Evolutionary conservation across 2,113 vertebrate genomes (phyloP).

Genomic region (Percopsis transmontana): DNA sequence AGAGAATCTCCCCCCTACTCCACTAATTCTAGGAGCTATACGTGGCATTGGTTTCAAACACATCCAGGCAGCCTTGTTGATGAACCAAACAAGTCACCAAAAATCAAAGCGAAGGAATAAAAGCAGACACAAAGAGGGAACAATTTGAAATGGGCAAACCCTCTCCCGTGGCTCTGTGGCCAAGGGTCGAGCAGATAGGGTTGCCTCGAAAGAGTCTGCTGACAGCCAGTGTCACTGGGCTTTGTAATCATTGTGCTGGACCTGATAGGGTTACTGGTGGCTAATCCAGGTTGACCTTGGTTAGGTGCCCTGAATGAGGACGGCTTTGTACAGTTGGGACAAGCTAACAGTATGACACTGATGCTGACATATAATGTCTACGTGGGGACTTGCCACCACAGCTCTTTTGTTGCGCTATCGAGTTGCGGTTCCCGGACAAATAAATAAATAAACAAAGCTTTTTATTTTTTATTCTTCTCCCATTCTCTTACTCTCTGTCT

Average conservation of each 20-base stretch:
- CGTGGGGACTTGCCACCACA: slow-evolving; percentile 73
- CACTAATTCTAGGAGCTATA: slow-evolving; percentile 78
- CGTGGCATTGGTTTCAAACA: slow-evolving; percentile 69
- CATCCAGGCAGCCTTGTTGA: slow-evolving; percentile 75
- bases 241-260: slow-evolving; percentile 82
- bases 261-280: slow-evolving; percentile 83
- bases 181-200: slow-evolving; percentile 78
- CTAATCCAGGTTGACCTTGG: slow-evolving; percentile 84
- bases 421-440: slow-evolving; percentile 74
- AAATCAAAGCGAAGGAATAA: slow-evolving; percentile 80
- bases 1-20: slow-evolving; percentile 60
- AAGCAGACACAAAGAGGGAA: slow-evolving; percentile 70
- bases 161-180: slow-evolving; percentile 75
- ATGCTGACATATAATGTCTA: slow-evolving; percentile 80
- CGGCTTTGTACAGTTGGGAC: slow-evolving; percentile 82
- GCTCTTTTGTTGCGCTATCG: slow-evolving; percentile 81
- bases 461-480: slow-evolving; percentile 40
- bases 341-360: slow-evolving; percentile 76
- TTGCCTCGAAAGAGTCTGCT: slow-evolving; percentile 80
- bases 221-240: slow-evolving; percentile 83
- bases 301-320: slow-evolving; percentile 78
- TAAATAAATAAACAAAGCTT: slow-evolving; percentile 52
- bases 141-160: slow-evolving; percentile 79
- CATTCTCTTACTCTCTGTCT: slow-evolving; percentile 6
- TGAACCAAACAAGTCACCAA: slow-evolving; percentile 75